Evolutionary conservation across 2,113 vertebrate species (phyloP), one percentile per base, ranked within the genome.

Genomic region (Seriola aureovittata): DNA sequence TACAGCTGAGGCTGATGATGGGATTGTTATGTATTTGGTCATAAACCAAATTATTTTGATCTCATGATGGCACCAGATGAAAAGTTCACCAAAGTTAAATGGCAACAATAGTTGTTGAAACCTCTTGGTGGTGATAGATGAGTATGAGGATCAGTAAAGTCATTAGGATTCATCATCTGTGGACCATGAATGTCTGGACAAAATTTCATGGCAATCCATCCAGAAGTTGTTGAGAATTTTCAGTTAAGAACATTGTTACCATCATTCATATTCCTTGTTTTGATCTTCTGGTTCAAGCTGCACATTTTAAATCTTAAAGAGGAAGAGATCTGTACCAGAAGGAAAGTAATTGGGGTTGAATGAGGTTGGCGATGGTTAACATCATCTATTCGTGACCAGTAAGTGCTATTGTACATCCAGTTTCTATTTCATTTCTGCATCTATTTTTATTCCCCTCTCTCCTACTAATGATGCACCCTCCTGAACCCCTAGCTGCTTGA

Each of bases 381-480:
- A 64, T 64, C 1, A 34, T 60, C 17, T 40, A 38, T 40, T 64
- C 10, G 9, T 64, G n/a, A 62, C 59, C 16, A 68, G 17, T 42
- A 34, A 16, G 8, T 48, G 1, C 36, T 68, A 57, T 21, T 23
- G 25, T 55, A 42, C 60, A 38, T 71, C 52, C 40, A 80, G 54
- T 36, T 71, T n/a, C 16, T 59, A 62, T 60, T 76, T 71, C 44
- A 36, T 71, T 11, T 63, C 19, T 13, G 21, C 14, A 19, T 74
- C 52, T 64, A 32, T 82, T 73, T 71, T 42, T 19, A 65, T 12
- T 12, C 52, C 42, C 17, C 17, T 50, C 42, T 52, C 19, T 64
- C 21, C 11, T 34, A 1, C 48, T 80, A 64, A 84, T 81, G 62
- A 80, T 67, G 40, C 54, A 42, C 67, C 13, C 40, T 70, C 14